Conservation (phyloP, 2,888 invertebrate genomes). For the Pegoplata infirma region DNA sequence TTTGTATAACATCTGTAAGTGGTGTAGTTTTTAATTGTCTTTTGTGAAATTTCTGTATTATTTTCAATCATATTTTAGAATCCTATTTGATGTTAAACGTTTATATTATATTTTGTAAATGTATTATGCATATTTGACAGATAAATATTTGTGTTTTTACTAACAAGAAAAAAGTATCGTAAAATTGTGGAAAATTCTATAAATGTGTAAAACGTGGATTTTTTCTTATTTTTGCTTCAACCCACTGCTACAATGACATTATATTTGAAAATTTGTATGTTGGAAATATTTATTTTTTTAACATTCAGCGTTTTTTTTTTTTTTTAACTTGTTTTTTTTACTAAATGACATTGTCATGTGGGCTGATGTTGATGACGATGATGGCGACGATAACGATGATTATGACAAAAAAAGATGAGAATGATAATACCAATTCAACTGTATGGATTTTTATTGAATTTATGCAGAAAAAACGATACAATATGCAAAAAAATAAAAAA, state of each 20-base stretch:
- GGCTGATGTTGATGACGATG: neutral
- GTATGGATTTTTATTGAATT: slow-evolving; percentile 27
- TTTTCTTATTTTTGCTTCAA: neutral
- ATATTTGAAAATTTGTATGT: neutral
- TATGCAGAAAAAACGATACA: neutral
- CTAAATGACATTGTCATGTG: neutral
- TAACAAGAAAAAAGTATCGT: neutral
- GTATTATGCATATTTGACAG: slow-evolving; percentile 45
- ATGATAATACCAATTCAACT: slow-evolving; percentile 1
- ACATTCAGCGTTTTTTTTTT: neutral
- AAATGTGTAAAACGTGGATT: neutral
- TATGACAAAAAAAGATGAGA: neutral
- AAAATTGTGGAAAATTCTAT: neutral
- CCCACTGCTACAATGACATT: neutral
- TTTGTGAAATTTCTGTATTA: too few relatives aligned
- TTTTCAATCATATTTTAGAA: too few relatives aligned
- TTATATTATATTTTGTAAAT: neutral
- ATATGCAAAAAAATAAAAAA: neutral
- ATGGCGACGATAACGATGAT: neutral
- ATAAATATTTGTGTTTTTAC: slow-evolving; percentile 41
- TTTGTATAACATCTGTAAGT: too few relatives aligned
- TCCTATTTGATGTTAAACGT: neutral
- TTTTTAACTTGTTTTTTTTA: neutral
- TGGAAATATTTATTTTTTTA: neutral
- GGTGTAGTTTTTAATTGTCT: too few relatives aligned